Conservation (phyloP, 2,888 invertebrate genomes). For the Phyllotreta cruciferae region DNA sequence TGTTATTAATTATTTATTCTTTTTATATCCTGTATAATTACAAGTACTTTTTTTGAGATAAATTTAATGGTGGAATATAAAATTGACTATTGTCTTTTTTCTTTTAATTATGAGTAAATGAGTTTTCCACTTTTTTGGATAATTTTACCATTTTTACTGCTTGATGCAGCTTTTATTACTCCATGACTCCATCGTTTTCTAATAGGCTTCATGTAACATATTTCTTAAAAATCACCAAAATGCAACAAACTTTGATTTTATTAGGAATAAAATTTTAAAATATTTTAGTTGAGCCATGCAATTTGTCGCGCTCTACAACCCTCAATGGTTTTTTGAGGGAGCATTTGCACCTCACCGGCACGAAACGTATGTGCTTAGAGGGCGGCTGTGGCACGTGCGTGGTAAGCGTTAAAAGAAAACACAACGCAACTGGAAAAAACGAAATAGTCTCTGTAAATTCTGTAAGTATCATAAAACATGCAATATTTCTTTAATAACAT, state of each 20-base stretch:
- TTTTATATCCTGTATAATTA: too few relatives aligned
- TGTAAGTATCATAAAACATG: conserved; percentile 55
- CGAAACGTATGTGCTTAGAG: conserved; percentile 76
- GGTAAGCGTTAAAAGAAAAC: conserved; percentile 61
- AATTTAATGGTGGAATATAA: too few relatives aligned
- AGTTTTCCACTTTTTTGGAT: too few relatives aligned
- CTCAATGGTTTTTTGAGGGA: conserved; percentile 71
- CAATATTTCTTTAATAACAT: neutral
- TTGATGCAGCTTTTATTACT: too few relatives aligned
- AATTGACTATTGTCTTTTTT: too few relatives aligned
- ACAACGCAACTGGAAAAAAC: conserved; percentile 62
- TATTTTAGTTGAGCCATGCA: conserved; percentile 30
- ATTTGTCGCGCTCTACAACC: conserved; percentile 63
- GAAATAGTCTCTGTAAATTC: conserved; percentile 69
- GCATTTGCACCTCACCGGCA: conserved; percentile 69
- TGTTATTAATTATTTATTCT: too few relatives aligned
- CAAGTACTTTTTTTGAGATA: too few relatives aligned
- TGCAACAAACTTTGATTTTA: neutral
- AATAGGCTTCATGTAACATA: too few relatives aligned
- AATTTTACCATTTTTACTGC: too few relatives aligned
- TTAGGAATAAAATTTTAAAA: neutral
- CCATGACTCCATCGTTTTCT: too few relatives aligned
- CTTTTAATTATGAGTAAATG: too few relatives aligned
- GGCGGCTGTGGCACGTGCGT: conserved; percentile 77
- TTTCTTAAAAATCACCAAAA: too few relatives aligned